Evolutionary conservation across 2,797 vertebrate genomes (phyloP), one percentile per base, ranked within the genome.

Genomic region (Acrossocheilus fasciatus): DNA sequence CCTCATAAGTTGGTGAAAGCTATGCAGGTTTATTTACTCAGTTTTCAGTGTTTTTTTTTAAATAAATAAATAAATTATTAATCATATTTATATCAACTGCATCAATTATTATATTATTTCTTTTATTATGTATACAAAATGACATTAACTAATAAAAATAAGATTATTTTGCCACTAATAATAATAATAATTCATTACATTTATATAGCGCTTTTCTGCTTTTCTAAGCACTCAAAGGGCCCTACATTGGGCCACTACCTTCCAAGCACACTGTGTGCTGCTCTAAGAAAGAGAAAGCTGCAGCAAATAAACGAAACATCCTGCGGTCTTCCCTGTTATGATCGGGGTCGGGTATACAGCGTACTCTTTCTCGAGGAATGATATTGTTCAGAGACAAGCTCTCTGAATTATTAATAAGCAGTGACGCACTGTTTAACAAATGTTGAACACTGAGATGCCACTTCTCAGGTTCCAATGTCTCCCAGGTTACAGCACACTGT

Each of bases 381-480:
- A 45, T 82, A 84, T 86, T n/a, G n/a, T n/a, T n/a, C n/a, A 78
- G 70, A 83, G 90, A 93, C 91, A 86, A 88, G 90, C 84, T 92
- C 90, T 92, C 91, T 93, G 92, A 93, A 94, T 92, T 92, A 92
- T 93, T 92, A 91, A 91, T 86, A 81, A 64, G 52, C 70, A 87
- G 93, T 88, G 92, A 80, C 91, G 90, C 81, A 36, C 52, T 85
- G 85, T 90, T 93, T 91, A 89, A 88, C 94, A 95, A 93, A 94
- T 95, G 93, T 88, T 93, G 88, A 88, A 90, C 90, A 89, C 80
- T 81, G 80, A 87, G 79, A 81, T 73, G 77, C 66, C 74, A 81
- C 81, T 86, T 85, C 82, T 90, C 83, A 84, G 70, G 83, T 89
- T 88, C 45, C 81, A 17, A 59, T 18, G 43, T 62, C 76, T 47